phyloP scores from a whole-genome alignment of 2,113 vertebrate genomes.

The Prionailurus bengalensis region DNA sequence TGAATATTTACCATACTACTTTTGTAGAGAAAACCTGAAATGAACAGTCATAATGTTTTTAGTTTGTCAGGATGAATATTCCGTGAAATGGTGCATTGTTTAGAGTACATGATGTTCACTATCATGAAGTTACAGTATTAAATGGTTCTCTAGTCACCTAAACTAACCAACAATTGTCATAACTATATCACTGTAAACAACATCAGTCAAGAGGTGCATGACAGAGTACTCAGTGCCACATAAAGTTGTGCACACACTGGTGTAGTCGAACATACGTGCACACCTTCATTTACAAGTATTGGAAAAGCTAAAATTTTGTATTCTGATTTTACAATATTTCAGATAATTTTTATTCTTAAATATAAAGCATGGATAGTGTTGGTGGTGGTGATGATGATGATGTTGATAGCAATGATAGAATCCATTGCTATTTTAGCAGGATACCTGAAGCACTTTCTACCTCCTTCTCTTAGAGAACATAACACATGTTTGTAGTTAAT shows the following conservation, averaged over 20 bases:
- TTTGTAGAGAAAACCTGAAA: slow-evolving; percentile 1
- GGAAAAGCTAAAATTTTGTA: neutral
- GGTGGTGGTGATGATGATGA: neutral
- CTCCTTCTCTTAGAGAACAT: neutral
- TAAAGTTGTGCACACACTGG: neutral
- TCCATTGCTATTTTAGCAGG: neutral
- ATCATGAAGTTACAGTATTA: neutral
- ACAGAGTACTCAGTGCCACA: neutral
- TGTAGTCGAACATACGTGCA: neutral
- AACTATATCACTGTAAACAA: neutral
- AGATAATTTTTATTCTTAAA: slow-evolving; percentile 38
- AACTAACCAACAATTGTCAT: neutral
- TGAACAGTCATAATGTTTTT: neutral
- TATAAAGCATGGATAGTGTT: neutral
- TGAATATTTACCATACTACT: slow-evolving; percentile 40
- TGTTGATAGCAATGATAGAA: neutral
- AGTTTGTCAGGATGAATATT: neutral
- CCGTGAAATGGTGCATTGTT: neutral
- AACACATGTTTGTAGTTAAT: neutral
- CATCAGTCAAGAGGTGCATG: neutral
- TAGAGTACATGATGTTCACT: neutral
- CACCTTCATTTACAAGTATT: neutral
- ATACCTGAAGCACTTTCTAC: neutral
- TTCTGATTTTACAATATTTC: neutral
- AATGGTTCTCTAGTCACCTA: neutral